A percentile compares a stretch with the other conserved stretches of the same genome.
These are phyloP conservation scores for Drosophila carrolli DNA, from an alignment of 1,140 invertebrate genomes.

Conservation along the genomic window DNA sequence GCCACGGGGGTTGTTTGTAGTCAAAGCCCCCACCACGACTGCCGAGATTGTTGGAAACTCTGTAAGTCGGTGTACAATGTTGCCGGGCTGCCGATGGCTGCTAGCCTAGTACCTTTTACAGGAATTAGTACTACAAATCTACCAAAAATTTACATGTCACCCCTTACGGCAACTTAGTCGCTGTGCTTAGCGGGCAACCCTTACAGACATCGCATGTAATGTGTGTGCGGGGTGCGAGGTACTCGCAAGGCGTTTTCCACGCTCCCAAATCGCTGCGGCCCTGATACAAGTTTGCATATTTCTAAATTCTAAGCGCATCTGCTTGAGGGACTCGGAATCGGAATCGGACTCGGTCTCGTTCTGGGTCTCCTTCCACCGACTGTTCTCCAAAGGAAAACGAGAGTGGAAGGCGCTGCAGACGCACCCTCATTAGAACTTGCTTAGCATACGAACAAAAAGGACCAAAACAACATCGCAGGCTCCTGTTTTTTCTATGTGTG, in stretches of 20 bases:
- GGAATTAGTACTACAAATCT: conserved; percentile 78
- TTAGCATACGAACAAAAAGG: conserved; percentile 38
- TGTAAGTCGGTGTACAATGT: conserved; percentile 54
- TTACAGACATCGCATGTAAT: conserved; percentile 53
- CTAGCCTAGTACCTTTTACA: conserved; percentile 83
- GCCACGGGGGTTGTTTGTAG: conserved; percentile 4
- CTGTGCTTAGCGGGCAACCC: conserved; percentile 59
- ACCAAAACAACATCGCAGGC: conserved; percentile 1
- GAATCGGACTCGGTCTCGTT: not conserved
- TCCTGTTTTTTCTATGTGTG: conserved; percentile 14
- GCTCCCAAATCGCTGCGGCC: conserved; percentile 55
- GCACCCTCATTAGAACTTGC: conserved; percentile 50
- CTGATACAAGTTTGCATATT: conserved; percentile 82
- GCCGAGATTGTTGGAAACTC: conserved; percentile 2
- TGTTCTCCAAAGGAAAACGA: conserved; percentile 53
- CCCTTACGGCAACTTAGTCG: conserved; percentile 31
- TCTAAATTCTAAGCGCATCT: conserved; percentile 82
- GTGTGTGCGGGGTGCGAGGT: not conserved
- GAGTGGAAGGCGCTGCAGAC: conserved; percentile 57
- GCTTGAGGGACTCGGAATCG: conserved; percentile 45
- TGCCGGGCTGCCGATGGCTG: conserved; percentile 47
- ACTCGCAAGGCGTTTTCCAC: conserved; percentile 17
- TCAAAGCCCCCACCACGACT: not conserved
- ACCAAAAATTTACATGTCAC: conserved; percentile 70
- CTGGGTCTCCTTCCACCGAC: not conserved